Base-by-base conservation (phyloP, 2,888 invertebrate genomes). In the Epinotia demarniana region DNA sequence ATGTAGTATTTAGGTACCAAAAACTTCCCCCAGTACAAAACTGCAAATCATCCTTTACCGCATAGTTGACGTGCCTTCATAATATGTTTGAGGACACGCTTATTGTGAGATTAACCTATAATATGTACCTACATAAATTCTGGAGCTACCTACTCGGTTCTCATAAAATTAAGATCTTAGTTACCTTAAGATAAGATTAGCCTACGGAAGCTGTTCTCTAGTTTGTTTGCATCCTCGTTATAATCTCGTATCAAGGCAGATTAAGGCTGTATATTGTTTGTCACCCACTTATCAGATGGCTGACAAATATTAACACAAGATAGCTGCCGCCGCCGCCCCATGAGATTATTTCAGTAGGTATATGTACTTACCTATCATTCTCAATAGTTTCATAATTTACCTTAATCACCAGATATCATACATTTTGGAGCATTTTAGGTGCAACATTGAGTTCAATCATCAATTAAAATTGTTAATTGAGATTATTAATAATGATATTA, bases 231-330 rank as follows among this genome's bases (percentile, higher is more conserved):
- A 66, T 86, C 85, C 81, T 84, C 81, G 82, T 86, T 88, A 86
- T 84, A 85, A 86, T 88, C 88, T 89, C 87, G 88, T 92, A 89
- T 91, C 91, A 90, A 81, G 78, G 80, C 78, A 91, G 93, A 92
- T 92, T 91, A 91, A 80, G 83, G 83, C 79, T 85, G 85, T 86
- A 84, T 87, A 86, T 85, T 90, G 92, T 92, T 91, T 93, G 90
- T 92, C 91, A 90, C 87, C 86, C 86, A 88, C 85, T 85, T 82
- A 85, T 85, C 84, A 85, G 87, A 86, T 87, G 88, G 86, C 89
- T 81, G 92, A 92, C 92, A 92, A 92, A 85, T 91, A 87, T 92
- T 93, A 91, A 84, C 82, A 80, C 80, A 80, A 90, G 93, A 92
- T 92, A 92, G 81, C 80, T 72, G 70, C 62, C 43, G 69, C 46